A percentile compares a stretch with the other conserved stretches of the same genome.
These are phyloP conservation scores for Ctenopoma kingsleyae DNA, from an alignment of 2,797 vertebrate genomes.

Conservation along the genomic window DNA sequence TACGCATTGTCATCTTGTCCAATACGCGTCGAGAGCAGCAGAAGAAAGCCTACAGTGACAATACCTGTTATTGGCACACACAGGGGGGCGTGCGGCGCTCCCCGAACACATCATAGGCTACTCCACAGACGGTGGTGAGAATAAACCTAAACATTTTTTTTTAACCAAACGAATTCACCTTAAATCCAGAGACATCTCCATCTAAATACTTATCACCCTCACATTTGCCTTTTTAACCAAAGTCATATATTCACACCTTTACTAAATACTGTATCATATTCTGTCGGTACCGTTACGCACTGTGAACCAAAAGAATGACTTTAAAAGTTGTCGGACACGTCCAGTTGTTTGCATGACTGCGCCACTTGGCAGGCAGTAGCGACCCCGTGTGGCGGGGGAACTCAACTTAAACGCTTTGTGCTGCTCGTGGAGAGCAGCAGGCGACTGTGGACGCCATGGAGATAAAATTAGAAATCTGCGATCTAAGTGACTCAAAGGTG, in stretches of 20 bases:
- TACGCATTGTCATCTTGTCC: slow-evolving; percentile 55
- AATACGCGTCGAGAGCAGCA: slow-evolving; percentile 62
- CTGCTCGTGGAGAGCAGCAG: not conserved
- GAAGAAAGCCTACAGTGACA: slow-evolving; percentile 46
- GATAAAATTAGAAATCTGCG: not conserved
- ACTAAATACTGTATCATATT: not conserved
- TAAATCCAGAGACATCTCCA: not conserved
- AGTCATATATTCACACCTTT: not conserved
- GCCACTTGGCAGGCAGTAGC: slow-evolving; percentile 72
- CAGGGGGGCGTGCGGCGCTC: slow-evolving; percentile 28
- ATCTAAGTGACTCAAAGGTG: not conserved
- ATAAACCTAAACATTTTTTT: not conserved
- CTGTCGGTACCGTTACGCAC: not conserved
- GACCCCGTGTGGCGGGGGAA: slow-evolving; percentile 75
- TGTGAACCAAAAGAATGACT: slow-evolving; percentile 18
- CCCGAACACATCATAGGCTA: slow-evolving; percentile 2
- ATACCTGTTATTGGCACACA: slow-evolving; percentile 27
- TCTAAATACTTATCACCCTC: too few species aligned
- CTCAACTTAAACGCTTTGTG: slow-evolving; percentile 11
- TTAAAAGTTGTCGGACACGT: slow-evolving; percentile 61
- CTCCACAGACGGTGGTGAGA: not conserved
- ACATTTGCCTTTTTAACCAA: not conserved
- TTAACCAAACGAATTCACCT: not conserved
- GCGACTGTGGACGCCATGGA: not conserved
- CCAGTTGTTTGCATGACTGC: slow-evolving; percentile 24